Evolutionary conservation across 2,797 vertebrate species (phyloP).

Genomic region (Dallia pectoralis): DNA sequence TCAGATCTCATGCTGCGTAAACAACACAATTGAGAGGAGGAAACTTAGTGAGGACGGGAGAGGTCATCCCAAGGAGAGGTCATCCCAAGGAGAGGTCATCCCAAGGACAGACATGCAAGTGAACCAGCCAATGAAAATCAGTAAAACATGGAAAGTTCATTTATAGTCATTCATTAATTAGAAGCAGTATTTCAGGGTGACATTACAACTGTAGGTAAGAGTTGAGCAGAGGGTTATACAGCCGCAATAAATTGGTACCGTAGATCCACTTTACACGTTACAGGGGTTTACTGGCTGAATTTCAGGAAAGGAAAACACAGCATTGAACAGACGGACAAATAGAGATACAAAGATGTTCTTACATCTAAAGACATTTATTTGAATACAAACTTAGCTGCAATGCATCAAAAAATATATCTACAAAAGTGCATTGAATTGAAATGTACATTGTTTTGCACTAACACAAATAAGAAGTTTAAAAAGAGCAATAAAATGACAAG

Average conservation of each 20-base stretch:
- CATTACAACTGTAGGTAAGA: not conserved
- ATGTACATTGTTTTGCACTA: constrained; percentile 9
- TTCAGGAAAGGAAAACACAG: not conserved
- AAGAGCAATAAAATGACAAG: not conserved
- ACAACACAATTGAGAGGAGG: no score
- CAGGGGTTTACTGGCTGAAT: not conserved
- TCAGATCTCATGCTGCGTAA: no score
- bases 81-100: no score
- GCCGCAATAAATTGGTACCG: not conserved
- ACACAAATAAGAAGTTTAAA: constrained; percentile 11
- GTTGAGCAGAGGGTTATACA: not conserved
- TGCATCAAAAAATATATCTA: constrained; percentile 20
- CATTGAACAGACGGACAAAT: not conserved
- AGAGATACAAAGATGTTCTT: not conserved
- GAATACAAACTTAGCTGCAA: constrained; percentile 15
- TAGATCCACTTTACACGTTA: not conserved
- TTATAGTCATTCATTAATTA: not conserved
- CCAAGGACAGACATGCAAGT: no score
- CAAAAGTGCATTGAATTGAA: constrained; percentile 18
- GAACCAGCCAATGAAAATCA: no score
- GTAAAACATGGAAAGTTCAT: not conserved
- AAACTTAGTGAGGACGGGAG: no score
- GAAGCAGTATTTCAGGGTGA: not conserved
- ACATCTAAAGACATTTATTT: constrained; percentile 18
- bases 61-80: no score